Evolutionary conservation across 1,140 invertebrate genomes (phyloP).

Genomic region (Choristoneura fumiferana): DNA sequence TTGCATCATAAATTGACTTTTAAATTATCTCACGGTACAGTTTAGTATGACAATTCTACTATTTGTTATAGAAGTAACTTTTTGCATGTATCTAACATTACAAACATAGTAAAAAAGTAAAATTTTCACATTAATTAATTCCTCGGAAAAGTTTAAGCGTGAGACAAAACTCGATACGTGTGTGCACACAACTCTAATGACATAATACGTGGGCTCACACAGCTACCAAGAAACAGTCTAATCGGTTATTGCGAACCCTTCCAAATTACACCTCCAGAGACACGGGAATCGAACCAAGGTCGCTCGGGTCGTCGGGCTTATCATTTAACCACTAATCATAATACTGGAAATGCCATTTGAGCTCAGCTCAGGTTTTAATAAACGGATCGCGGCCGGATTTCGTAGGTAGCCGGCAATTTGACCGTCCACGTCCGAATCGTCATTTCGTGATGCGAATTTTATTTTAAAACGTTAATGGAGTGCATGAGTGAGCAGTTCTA

Average conservation of each 20-base stretch:
- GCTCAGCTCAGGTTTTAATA: conserved; percentile 63
- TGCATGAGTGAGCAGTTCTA: conserved; percentile 15
- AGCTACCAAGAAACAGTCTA: conserved; percentile 70
- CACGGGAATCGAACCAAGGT: conserved; percentile 73
- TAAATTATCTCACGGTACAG: too few relatives aligned
- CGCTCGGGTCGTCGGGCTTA: conserved; percentile 65
- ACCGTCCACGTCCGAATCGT: conserved; percentile 37
- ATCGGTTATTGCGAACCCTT: conserved; percentile 67
- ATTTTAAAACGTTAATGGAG: conserved; percentile 14
- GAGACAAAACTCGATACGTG: conserved; percentile 46
- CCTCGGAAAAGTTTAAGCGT: not conserved
- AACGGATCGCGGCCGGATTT: conserved; percentile 45
- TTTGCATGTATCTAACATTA: too few relatives aligned
- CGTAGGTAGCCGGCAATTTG: conserved; percentile 57
- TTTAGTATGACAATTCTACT: too few relatives aligned
- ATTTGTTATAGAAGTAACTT: too few relatives aligned
- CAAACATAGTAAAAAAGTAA: too few relatives aligned
- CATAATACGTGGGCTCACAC: conserved; percentile 58
- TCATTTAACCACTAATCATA: conserved; percentile 73
- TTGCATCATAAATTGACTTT: too few relatives aligned
- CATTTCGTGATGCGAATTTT: conserved; percentile 25
- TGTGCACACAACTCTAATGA: conserved; percentile 60
- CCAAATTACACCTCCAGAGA: conserved; percentile 73
- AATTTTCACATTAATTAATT: too few relatives aligned
- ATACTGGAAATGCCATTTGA: conserved; percentile 69